Evolutionary conservation across 2,797 vertebrate species (phyloP).

Genomic region (Cercopithecus neglectus): DNA sequence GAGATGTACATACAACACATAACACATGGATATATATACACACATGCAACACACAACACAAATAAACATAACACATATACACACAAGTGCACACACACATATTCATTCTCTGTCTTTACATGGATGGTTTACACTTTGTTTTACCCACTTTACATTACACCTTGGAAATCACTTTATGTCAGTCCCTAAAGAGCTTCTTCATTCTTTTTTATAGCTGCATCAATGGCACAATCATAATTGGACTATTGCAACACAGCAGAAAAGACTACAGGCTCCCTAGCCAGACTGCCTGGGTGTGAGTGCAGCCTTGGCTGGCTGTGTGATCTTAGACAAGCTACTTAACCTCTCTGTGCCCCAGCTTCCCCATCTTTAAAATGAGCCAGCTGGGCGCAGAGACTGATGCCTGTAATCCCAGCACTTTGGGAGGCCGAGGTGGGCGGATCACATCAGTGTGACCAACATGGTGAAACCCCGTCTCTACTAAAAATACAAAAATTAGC

Average conservation of each 20-base stretch:
- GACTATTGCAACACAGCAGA: not conserved
- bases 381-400: not conserved
- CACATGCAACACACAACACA: not conserved
- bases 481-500: no score
- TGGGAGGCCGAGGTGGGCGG: no score
- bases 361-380: not conserved
- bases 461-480: not conserved
- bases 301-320: not conserved
- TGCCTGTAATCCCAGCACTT: not conserved
- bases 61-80: not conserved
- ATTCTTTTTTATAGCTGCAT: not conserved
- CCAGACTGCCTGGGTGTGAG: not conserved
- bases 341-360: not conserved
- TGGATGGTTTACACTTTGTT: not conserved
- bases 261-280: not conserved
- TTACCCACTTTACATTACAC: not conserved
- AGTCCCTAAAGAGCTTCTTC: not conserved
- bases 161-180: not conserved
- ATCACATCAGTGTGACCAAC: no score
- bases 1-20: not conserved
- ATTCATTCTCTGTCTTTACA: not conserved
- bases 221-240: not conserved
- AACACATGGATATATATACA: no score
- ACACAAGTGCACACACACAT: not conserved
- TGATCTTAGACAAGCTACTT: not conserved